phyloP scores from a whole-genome alignment of 2,888 invertebrate species.

The Eupithecia abbreviata region DNA sequence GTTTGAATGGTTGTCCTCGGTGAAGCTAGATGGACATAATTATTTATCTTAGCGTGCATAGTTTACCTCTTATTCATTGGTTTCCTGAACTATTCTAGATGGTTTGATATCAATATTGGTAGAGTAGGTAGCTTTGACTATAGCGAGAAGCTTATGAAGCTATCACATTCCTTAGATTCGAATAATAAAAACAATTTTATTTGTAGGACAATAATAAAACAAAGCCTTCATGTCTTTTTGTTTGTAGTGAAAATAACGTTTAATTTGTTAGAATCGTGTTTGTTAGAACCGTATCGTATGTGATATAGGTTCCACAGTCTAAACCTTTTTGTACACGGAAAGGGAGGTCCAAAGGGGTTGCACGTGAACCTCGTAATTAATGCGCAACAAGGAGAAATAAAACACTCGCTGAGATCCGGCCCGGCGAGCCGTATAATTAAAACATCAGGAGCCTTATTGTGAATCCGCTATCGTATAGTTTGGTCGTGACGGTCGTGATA shows the following conservation, averaged over 20 bases:
- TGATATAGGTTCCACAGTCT: conserved; percentile 24
- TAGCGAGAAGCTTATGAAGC: not conserved
- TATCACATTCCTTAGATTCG: not conserved
- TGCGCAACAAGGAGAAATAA: conserved; percentile 72
- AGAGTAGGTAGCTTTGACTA: not conserved
- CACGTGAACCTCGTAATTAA: conserved; percentile 66
- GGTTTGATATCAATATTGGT: not conserved
- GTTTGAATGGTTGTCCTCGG: not conserved
- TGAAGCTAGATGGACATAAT: not conserved
- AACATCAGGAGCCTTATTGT: conserved; percentile 53
- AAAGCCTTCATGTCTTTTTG: not conserved
- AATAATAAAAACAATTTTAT: not conserved
- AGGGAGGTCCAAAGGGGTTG: conserved; percentile 52
- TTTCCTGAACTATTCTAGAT: not conserved
- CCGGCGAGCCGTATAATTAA: conserved; percentile 67
- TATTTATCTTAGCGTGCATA: not conserved
- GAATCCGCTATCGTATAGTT: not conserved
- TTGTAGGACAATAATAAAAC: not conserved
- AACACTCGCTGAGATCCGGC: conserved; percentile 61
- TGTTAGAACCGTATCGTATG: conserved; percentile 3
- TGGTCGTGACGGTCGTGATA: not conserved
- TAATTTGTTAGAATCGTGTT: not conserved
- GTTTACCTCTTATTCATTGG: not conserved
- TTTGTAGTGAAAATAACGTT: not conserved
- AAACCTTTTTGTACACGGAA: conserved; percentile 67